Conservation (phyloP, 2,113 vertebrate species). For the Sapayoa aenigma region DNA sequence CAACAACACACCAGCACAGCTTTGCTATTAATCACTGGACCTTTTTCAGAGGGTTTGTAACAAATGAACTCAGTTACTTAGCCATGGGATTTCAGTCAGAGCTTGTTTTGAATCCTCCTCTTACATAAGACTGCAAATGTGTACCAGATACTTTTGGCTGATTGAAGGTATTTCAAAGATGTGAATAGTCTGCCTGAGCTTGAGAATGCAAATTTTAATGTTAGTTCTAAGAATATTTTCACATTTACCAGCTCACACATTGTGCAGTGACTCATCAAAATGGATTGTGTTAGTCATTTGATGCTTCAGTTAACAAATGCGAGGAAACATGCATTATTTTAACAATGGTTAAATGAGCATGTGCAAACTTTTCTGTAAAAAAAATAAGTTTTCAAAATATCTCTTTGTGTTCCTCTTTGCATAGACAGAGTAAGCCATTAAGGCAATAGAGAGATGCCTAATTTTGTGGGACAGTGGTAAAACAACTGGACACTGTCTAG, state of each 20-base stretch:
- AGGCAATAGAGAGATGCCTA: neutral
- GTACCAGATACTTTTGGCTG: neutral
- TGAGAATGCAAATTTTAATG: neutral
- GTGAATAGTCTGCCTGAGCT: neutral
- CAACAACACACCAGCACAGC: neutral
- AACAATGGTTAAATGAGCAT: neutral
- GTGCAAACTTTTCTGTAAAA: neutral
- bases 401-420: neutral
- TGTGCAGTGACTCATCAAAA: constrained; percentile 40
- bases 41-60: neutral
- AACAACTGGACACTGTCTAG: neutral
- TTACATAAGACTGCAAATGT: neutral
- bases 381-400: neutral
- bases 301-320: neutral
- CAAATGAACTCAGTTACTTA: neutral
- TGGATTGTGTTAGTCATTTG: neutral
- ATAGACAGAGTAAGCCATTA: neutral
- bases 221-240: neutral
- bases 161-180: neutral
- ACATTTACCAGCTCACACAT: neutral
- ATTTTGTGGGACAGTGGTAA: neutral
- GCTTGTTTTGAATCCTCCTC: neutral
- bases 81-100: neutral
- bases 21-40: neutral
- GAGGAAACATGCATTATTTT: neutral